Percentiles rank a stretch among this genome's conserved stretches.
Evolutionary conservation across 2,797 vertebrate species (phyloP).

Genomic region (Pachyuromys duprasi): DNA sequence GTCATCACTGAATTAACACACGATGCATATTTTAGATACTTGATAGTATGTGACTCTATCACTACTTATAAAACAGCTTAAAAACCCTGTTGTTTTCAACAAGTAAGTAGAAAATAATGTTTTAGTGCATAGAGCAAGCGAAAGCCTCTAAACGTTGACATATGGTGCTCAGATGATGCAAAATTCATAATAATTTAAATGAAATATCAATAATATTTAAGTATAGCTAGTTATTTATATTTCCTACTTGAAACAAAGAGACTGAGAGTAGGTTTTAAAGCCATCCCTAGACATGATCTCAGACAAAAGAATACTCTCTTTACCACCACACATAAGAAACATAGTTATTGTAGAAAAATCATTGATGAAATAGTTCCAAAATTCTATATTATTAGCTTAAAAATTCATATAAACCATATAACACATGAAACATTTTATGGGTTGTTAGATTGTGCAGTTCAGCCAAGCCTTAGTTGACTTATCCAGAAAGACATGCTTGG

Average conservation of each 20-base stretch:
- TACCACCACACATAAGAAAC: conserved; percentile 86
- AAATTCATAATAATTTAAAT: conserved; percentile 45
- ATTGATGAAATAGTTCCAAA: conserved; percentile 87
- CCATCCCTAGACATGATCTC: conserved; percentile 84
- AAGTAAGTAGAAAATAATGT: conserved; percentile 86
- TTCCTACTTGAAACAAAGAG: conserved; percentile 78
- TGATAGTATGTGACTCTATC: conserved; percentile 83
- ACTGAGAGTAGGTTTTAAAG: conserved; percentile 79
- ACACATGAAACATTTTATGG: conserved; percentile 89
- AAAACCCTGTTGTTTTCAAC: conserved; percentile 87
- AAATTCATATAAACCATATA: conserved; percentile 83
- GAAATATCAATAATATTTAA: neutral
- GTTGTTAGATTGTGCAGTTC: conserved; percentile 89
- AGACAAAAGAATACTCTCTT: conserved; percentile 84
- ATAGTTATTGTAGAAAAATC: conserved; percentile 84
- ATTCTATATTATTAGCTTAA: conserved; percentile 87
- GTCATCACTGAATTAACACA: conserved; percentile 84
- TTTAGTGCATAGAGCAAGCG: conserved; percentile 82
- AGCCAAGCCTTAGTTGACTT: conserved; percentile 91
- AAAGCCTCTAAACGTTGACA: conserved; percentile 87
- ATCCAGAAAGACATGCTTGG: conserved; percentile 90
- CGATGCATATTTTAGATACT: conserved; percentile 75
- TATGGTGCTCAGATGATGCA: conserved; percentile 71
- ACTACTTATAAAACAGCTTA: conserved; percentile 83
- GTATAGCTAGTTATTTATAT: conserved; percentile 84